Conservation (phyloP, 2,888 invertebrate genomes). For the Timema podura region DNA sequence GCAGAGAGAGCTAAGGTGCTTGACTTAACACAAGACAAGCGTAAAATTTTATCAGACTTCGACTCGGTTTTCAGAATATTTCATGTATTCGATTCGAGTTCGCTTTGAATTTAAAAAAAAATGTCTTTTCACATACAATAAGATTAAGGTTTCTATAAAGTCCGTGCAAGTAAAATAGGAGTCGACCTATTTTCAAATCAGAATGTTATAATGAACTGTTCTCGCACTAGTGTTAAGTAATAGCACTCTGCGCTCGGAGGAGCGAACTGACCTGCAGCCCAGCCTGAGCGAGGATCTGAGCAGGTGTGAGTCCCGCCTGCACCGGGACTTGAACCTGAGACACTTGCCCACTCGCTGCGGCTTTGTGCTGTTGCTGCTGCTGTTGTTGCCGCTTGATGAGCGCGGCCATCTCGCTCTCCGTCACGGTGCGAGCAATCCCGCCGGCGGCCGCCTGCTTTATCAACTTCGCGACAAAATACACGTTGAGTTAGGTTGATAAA, state of each 20-base stretch:
- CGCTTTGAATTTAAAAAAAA: too few species aligned
- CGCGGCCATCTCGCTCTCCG: conserved; percentile 57
- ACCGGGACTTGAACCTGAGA: conserved; percentile 44
- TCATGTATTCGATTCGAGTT: too few species aligned
- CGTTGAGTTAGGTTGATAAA: not conserved
- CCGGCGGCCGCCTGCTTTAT: conserved; percentile 24
- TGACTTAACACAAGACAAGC: not conserved
- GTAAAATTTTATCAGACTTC: not conserved
- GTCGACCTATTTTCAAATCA: too few species aligned
- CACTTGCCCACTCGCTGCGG: conserved; percentile 39
- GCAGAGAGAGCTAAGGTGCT: not conserved
- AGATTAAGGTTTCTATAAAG: too few species aligned
- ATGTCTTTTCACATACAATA: too few species aligned
- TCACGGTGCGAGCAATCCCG: conserved; percentile 43
- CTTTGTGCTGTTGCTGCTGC: conserved; percentile 44
- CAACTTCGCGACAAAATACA: not conserved
- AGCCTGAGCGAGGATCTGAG: conserved; percentile 57
- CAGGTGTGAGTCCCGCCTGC: conserved; percentile 44
- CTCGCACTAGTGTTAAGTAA: too few species aligned
- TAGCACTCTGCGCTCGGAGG: too few species aligned
- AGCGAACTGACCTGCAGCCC: conserved; percentile 43
- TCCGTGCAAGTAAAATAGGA: too few species aligned
- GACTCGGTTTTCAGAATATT: too few species aligned
- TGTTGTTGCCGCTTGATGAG: conserved; percentile 53
- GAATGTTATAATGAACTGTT: too few species aligned